A percentile compares a stretch with the other conserved stretches of the same genome.
Evolutionary conservation across 2,113 vertebrate genomes (phyloP).

Genomic region (Eulacestoma nigropectus): DNA sequence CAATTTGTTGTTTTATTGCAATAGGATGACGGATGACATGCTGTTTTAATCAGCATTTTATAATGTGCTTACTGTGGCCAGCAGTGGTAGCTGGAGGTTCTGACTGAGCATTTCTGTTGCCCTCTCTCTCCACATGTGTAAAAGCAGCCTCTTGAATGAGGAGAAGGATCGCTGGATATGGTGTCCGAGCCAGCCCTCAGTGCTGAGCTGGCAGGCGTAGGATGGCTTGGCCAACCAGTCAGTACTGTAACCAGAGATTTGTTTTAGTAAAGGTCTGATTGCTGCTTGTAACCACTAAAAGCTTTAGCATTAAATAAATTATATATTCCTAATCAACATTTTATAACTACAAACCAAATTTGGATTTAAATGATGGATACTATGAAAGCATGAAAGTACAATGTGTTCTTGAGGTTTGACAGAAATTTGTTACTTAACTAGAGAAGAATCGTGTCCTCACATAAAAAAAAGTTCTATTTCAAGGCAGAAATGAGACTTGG

Average conservation of each 20-base stretch:
- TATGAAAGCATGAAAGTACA: neutral
- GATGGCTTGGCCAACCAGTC: neutral
- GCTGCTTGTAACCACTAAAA: conserved; percentile 24
- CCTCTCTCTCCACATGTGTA: neutral
- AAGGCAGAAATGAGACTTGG: neutral
- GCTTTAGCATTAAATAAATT: conserved; percentile 43
- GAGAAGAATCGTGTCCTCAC: neutral
- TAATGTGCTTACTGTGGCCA: neutral
- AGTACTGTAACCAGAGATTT: neutral
- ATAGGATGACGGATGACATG: fast-evolving
- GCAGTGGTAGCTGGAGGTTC: neutral
- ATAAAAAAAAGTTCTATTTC: neutral
- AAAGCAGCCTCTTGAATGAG: neutral
- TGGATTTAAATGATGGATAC: neutral
- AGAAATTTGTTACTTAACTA: conserved; percentile 18
- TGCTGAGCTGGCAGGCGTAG: neutral
- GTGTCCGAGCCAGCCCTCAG: neutral
- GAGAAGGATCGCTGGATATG: neutral
- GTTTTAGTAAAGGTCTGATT: neutral
- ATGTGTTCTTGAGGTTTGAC: conserved; percentile 42
- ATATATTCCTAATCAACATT: conserved; percentile 7
- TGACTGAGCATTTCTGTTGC: neutral
- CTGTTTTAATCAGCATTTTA: neutral
- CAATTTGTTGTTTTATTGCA: neutral
- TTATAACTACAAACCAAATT: conserved; percentile 45